Base-by-base conservation (phyloP, 35 echinoderm and acorn worm species). In the Lytechinus pictus region DNA sequence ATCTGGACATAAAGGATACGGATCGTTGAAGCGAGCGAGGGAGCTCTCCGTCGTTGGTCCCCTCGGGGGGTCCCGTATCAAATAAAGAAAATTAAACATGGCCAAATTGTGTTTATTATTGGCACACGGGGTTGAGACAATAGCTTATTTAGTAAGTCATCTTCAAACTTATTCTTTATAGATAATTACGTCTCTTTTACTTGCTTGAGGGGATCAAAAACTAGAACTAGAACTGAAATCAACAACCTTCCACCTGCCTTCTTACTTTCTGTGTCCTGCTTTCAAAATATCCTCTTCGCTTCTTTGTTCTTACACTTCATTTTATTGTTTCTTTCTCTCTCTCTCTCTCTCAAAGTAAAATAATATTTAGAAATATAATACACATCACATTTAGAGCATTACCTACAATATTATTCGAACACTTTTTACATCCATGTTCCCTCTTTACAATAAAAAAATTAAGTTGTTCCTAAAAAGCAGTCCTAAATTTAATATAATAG, bases 21-120 rank as follows among this genome's bases (percentile, higher is more conserved):
- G 88, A 44, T 90, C 28, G 52, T 9, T 90, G 52, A 16, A 52
- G 88, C 88, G 11, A 21, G 16, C 28, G 9, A 90, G 66, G 66
- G 66, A 79, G 21, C 66, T 79, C 66, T 90, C 88, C 27, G 88
- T 8, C 88, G 11, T 14, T 52, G 29, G 16, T 7, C 88, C 88
- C 88, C 33, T 44, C 52, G 29, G 14, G 88, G 88, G 88, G 29
- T 5, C 52, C 28, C 28, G 88, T 90, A 54, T 90, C 29, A 90
- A 90, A 90, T 90, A 90, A 90, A 90, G 88, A 54, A 90, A 90
- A 90, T 90, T 90, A 90, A 52, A 90, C 52, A 90, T 90, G 16
- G 88, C 28, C 88, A 90, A 90, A 90, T 52, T 90, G 88, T 90
- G 88, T 90, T 54, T 79, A 79, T 90, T 90, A 44, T 52, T 90